phyloP scores from a whole-genome alignment of 2,888 invertebrate genomes.

The Lepidochrysops patricia region DNA sequence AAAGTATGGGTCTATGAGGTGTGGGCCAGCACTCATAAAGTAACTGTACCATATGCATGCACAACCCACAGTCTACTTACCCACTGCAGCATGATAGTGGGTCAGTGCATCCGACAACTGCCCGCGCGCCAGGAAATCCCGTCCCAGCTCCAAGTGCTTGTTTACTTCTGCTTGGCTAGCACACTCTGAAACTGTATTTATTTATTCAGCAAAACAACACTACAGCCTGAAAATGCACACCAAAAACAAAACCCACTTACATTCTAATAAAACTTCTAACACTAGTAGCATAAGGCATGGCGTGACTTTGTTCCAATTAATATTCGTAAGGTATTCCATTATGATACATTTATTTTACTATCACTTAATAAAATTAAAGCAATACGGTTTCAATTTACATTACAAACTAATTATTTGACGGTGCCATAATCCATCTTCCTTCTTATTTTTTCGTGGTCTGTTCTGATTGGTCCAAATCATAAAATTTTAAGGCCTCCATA shows the following conservation, averaged over 20 bases:
- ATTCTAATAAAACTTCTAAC: constrained; percentile 80
- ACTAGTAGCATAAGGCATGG: constrained; percentile 79
- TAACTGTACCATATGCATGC: background rate
- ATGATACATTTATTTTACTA: constrained; percentile 45
- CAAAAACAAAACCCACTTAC: constrained; percentile 51
- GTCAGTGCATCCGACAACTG: constrained; percentile 96
- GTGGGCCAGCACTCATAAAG: background rate
- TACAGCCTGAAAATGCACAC: background rate
- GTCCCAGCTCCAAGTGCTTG: constrained; percentile 94
- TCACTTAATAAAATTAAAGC: constrained; percentile 37
- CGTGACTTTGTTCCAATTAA: constrained; percentile 77
- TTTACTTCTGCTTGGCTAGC: constrained; percentile 86
- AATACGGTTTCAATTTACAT: constrained; percentile 25
- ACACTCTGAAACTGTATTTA: constrained; percentile 76
- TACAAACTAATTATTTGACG: constrained; percentile 47
- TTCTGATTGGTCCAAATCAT: constrained; percentile 73
- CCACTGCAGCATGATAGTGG: constrained; percentile 98
- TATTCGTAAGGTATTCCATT: constrained; percentile 71
- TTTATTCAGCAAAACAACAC: constrained; percentile 3
- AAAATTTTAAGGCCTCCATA: constrained; percentile 19
- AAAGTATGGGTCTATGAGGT: too few relatives aligned
- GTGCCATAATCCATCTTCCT: constrained; percentile 63
- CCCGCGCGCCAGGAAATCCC: constrained; percentile 91
- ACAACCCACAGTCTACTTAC: constrained; percentile 64
- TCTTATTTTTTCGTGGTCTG: constrained; percentile 59